Conservation (phyloP, 30 jellyfish, hydroid and myxozoan genomes). For the Aurelia sp. region DNA sequence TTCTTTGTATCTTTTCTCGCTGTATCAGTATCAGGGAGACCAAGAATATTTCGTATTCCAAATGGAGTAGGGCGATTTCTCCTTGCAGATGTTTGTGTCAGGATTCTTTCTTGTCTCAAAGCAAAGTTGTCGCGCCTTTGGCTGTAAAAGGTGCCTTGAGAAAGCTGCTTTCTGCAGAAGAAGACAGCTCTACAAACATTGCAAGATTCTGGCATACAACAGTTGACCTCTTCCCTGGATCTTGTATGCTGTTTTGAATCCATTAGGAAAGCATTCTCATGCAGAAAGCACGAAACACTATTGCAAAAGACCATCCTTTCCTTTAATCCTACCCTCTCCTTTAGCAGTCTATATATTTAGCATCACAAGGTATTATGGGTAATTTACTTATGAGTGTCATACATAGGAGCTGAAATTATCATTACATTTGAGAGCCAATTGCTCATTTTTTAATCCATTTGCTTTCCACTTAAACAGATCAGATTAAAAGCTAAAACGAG, state of each 20-base stretch:
- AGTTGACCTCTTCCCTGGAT: not conserved
- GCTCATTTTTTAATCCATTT: constrained; percentile 46
- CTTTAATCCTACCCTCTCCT: not conserved
- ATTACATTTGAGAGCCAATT: constrained; percentile 50
- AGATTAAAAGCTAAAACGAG: constrained; percentile 35
- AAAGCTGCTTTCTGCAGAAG: constrained; percentile 11
- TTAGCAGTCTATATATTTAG: not conserved
- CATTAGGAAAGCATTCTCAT: not conserved
- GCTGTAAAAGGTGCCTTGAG: not conserved
- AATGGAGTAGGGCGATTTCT: constrained; percentile 33
- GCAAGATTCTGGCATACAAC: constrained; percentile 20
- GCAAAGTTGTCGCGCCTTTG: not conserved
- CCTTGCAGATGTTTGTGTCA: not conserved
- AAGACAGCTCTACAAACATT: constrained; percentile 23
- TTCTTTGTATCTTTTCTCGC: constrained; percentile 1
- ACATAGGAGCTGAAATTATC: constrained; percentile 47
- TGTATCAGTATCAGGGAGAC: constrained; percentile 43
- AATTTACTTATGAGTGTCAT: not conserved
- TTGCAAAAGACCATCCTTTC: not conserved
- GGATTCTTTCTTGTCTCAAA: not conserved
- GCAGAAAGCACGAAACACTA: not conserved
- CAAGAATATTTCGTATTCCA: constrained; percentile 51
- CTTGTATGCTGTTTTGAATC: not conserved
- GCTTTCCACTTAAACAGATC: constrained; percentile 44
- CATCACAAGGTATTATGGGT: not conserved